Evolutionary conservation across 2,113 vertebrate genomes (phyloP), one percentile per base, ranked within the genome.

Genomic region (Eublepharis macularius): DNA sequence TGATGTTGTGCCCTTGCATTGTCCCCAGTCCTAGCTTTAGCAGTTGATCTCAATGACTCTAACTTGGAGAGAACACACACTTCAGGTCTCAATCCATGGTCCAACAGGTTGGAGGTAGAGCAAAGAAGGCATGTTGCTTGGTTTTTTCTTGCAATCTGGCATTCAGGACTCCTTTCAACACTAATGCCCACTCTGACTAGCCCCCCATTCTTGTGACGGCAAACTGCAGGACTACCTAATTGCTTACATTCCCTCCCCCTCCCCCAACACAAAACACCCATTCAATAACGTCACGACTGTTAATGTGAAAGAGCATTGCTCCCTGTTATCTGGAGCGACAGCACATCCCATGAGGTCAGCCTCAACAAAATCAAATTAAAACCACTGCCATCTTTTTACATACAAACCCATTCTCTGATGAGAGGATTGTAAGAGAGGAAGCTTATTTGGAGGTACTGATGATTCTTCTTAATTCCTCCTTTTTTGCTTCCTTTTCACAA

Each of bases 271-370:
- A 43, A 17, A 66, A 19, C 68, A 63, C 45, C 32, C 72, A 80
- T 91, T 88, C 88, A 68, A 77, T 86, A 89, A 82, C 84, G 66
- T 80, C 79, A 16, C 3, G 6, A 54, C 80, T 86, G 82, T 89
- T 91, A 91, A 85, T 60, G 84, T 84, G 74, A 0, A 0, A 76
- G 65, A 75, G 85, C 76, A 83, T 66, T 4, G 73, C 80, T 88
- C 90, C 54, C 36, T 66, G 43, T 86, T 93, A 92, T 90, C 88
- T 81, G 84, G 45, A 84, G 88, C 68, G 91, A 92, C 91, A 90
- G 87, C 83, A 82, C 83, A 87, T 94, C 92, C 66, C 63, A 92
- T 90, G 90, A 9, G 21, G 83, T 92, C 92, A 95, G 80, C 13
- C 0, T 92, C 93, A 92, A n/a, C 70, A 36, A 88, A 41, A 5